Conservation (phyloP, 2,113 vertebrate genomes). For the Cyanocitta stelleri region DNA sequence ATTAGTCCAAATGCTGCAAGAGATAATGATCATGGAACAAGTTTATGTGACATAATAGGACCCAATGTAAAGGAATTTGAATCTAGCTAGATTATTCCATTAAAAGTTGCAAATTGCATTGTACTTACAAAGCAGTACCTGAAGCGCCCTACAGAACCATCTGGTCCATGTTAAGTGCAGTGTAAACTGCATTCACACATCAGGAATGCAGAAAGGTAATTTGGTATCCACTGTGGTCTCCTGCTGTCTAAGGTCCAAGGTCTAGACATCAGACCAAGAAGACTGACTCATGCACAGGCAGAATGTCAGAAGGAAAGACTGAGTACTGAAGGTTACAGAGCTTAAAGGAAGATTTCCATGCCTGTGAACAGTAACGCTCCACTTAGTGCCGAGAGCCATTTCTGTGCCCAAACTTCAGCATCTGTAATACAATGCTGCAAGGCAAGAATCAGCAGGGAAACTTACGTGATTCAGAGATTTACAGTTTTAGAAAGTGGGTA, state of each 20-base stretch:
- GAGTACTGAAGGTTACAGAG: constrained; percentile 10
- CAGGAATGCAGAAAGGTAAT: constrained; percentile 77
- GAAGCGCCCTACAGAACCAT: constrained; percentile 67
- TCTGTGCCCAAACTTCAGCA: background rate
- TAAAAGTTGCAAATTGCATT: constrained; percentile 9
- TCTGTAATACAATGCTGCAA: background rate
- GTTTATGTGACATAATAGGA: background rate
- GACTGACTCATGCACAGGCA: constrained; percentile 69
- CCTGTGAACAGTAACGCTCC: background rate
- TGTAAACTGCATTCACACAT: constrained; percentile 83
- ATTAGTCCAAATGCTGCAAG: background rate
- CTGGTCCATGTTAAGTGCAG: constrained; percentile 81
- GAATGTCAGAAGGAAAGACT: background rate
- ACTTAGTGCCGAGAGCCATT: background rate
- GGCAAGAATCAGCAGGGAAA: background rate
- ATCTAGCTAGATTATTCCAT: constrained; percentile 6
- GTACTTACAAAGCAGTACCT: constrained; percentile 51
- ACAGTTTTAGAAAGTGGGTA: background rate
- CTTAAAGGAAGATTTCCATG: constrained; percentile 7
- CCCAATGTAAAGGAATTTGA: background rate
- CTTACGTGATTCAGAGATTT: background rate
- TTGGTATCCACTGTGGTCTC: constrained; percentile 67
- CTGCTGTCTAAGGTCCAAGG: constrained; percentile 75
- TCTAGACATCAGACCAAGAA: constrained; percentile 84
- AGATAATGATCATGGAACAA: constrained; percentile 13